Base-by-base conservation (phyloP, 2,113 vertebrate genomes). In the Xyliphius kryptos region DNA sequence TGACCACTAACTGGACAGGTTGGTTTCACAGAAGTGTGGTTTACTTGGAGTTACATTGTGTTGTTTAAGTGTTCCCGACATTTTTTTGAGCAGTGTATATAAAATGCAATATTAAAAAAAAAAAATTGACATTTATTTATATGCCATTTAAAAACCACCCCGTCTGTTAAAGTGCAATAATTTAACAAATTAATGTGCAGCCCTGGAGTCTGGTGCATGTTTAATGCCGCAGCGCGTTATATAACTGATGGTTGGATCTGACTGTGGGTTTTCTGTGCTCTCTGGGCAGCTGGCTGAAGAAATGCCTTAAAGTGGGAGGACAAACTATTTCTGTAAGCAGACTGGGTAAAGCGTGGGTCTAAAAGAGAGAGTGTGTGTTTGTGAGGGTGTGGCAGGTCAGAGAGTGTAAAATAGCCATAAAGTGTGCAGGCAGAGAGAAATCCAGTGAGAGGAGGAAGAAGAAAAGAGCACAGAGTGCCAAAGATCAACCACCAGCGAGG, bases 291-390 rank as follows among this genome's bases (percentile, higher is more conserved):
- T 26, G 20, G 21, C 40, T 17, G n/a, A 54, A 44, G 15, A 46
- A 54, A 36, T 14, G 12, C 7, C 44, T 22, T 15, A 14, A 38
- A 56, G 63, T 57, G n/a, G 54, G 63, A 66, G 36, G 44, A 49
- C n/a, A 32, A 61, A 40, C 63, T 66, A 66, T 56, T 66, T 66
- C 32, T 66, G 54, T 40, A 9, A 13, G 13, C 51, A 47, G 2
- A 43, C 41, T 37, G 15, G 40, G 40, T 55, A 22, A 52, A 55
- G 52, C 9, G 7, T 13, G 13, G 43, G 12, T 37, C 41, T 2
- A n/a, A 43, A 13, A 11, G 9, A 13, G 55, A 20, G 51, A 11
- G 50, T 26, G 50, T 46, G 49, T 22, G 53, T 11, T 32, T 9
- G 32, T 20, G 37, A 11, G 37, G 5, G 20, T 21, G n/a, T 36